These are phyloP conservation scores for Toxostoma redivivum DNA, from an alignment of 2,113 vertebrate species.

Conservation along the genomic window DNA sequence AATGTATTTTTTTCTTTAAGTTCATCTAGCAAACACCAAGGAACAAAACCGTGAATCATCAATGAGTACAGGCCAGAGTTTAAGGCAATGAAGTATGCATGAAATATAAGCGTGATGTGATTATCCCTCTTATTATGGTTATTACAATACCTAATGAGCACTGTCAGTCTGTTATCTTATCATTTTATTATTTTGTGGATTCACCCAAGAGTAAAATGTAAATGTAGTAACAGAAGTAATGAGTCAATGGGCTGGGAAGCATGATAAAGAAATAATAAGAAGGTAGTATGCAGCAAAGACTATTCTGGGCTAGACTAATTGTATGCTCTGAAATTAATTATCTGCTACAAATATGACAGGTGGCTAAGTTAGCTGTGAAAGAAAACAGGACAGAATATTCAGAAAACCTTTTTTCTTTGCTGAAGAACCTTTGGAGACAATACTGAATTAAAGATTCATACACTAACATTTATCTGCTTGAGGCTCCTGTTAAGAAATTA, in stretches of 20 bases:
- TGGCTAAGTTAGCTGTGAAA: constrained; percentile 34
- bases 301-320: constrained; percentile 48
- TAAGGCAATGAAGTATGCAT: constrained; percentile 34
- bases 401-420: not conserved
- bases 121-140: constrained; percentile 56
- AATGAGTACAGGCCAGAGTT: constrained; percentile 10
- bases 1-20: constrained; percentile 11
- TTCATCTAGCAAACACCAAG: not conserved
- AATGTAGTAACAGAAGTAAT: constrained; percentile 69
- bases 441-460: not conserved
- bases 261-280: constrained; percentile 66
- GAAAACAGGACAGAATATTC: constrained; percentile 23
- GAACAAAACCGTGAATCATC: not conserved
- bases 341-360: constrained; percentile 41
- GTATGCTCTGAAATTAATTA: constrained; percentile 48
- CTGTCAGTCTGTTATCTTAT: constrained; percentile 64
- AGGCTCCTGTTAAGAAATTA: not conserved
- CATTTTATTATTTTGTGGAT: constrained; percentile 61
- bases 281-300: constrained; percentile 10
- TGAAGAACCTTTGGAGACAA: not conserved
- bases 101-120: constrained; percentile 37
- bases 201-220: constrained; percentile 69
- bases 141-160: constrained; percentile 68
- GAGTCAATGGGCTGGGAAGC: constrained; percentile 41
- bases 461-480: not conserved